A percentile compares a stretch with the other conserved stretches of the same genome.
These are phyloP conservation scores for Cantharis rustica DNA, from an alignment of 2,888 invertebrate genomes.

Conservation along the genomic window DNA sequence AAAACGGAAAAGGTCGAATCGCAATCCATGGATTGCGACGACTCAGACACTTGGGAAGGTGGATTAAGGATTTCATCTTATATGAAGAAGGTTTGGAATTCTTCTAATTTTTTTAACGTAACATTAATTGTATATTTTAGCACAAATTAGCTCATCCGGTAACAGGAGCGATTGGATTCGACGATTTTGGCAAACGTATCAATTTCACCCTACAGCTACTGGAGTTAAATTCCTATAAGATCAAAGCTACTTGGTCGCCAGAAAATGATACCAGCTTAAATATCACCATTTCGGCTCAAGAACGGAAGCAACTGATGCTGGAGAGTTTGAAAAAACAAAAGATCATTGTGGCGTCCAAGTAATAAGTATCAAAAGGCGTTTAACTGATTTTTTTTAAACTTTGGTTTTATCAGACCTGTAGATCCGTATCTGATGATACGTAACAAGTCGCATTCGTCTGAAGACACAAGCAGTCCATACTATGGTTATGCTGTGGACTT, in stretches of 20 bases:
- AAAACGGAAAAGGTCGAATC: conserved; percentile 33
- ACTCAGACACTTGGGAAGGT: conserved; percentile 58
- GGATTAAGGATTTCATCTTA: conserved; percentile 69
- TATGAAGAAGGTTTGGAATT: conserved; percentile 61
- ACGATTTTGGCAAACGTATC: conserved; percentile 67
- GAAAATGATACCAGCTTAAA: conserved; percentile 18
- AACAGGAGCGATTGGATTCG: conserved; percentile 69
- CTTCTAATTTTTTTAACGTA: not conserved
- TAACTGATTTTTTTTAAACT: no score
- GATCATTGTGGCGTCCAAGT: conserved; percentile 58
- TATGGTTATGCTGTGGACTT: conserved; percentile 93
- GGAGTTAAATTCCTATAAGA: conserved; percentile 62
- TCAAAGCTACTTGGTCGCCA: conserved; percentile 59
- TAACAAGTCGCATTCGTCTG: conserved; percentile 61
- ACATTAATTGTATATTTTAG: not conserved
- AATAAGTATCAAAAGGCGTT: no score
- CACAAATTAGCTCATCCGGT: conserved; percentile 54
- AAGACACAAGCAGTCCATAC: conserved; percentile 73
- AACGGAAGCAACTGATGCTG: conserved; percentile 54
- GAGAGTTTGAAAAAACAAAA: conserved; percentile 59
- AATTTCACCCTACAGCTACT: conserved; percentile 68
- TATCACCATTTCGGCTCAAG: conserved; percentile 39
- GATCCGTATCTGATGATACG: conserved; percentile 71
- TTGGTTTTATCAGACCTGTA: conserved; percentile 61
- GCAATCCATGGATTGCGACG: conserved; percentile 40